Conservation (phyloP, 2,113 vertebrate genomes). For the Cathartes aura region DNA sequence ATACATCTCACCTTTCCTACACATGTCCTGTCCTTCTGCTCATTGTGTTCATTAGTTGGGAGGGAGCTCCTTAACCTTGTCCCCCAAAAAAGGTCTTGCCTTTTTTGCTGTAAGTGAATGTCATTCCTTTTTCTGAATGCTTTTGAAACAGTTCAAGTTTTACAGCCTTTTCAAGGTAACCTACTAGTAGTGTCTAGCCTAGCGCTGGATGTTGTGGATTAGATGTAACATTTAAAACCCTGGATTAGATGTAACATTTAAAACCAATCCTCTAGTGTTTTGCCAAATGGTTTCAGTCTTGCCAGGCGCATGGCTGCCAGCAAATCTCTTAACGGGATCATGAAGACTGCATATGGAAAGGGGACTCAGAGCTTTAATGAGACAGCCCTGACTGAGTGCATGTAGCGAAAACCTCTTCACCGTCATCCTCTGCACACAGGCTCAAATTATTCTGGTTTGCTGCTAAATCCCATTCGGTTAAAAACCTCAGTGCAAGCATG, state of each 20-base stretch:
- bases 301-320: fast-evolving
- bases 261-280: neutral
- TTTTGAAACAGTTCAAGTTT: neutral
- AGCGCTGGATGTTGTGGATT: neutral
- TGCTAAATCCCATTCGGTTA: constrained; percentile 9
- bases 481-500: neutral
- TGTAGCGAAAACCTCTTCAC: neutral
- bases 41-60: fast-evolving
- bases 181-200: neutral
- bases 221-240: neutral
- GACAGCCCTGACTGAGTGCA: neutral
- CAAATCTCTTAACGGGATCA: neutral
- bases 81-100: neutral
- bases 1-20: fast-evolving
- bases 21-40: neutral
- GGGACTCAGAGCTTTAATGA: neutral
- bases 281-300: neutral
- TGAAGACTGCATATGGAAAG: neutral
- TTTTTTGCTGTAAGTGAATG: neutral
- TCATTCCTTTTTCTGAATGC: neutral
- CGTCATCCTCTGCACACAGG: neutral
- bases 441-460: constrained; percentile 3
- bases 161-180: neutral
- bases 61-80: neutral
- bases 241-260: neutral